phyloP scores from a whole-genome alignment of 2,888 invertebrate species.

The Troides helena region DNA sequence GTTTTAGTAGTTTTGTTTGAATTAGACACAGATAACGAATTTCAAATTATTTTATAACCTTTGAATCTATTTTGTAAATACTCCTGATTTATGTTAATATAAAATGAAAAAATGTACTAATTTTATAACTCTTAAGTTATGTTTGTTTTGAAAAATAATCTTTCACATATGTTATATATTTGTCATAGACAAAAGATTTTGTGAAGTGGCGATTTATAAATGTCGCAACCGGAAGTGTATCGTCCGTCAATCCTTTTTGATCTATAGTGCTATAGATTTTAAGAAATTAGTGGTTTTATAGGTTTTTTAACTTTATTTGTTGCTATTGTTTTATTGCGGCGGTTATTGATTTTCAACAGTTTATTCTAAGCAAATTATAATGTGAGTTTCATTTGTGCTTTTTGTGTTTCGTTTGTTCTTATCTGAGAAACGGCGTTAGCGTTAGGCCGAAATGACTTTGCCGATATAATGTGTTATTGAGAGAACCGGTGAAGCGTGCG shows the following conservation, averaged over 20 bases:
- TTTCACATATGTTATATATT: background rate
- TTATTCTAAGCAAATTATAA: conserved; percentile 31
- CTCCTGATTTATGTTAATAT: too few species aligned
- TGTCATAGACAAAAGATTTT: conserved; percentile 30
- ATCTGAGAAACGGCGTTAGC: conserved; percentile 32
- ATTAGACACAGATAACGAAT: too few species aligned
- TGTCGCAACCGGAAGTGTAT: conserved; percentile 53
- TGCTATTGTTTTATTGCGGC: conserved; percentile 34
- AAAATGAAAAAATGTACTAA: too few species aligned
- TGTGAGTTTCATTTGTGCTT: conserved; percentile 35
- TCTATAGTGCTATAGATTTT: conserved; percentile 54
- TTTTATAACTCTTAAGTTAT: too few species aligned
- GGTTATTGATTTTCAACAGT: conserved; percentile 37
- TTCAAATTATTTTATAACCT: too few species aligned
- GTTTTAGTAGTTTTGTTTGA: too few species aligned
- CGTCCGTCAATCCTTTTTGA: conserved; percentile 64
- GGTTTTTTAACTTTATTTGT: conserved; percentile 40
- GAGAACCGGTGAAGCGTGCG: conserved; percentile 40
- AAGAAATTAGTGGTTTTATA: conserved; percentile 31
- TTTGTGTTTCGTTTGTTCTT: conserved; percentile 19
- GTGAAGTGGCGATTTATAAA: conserved; percentile 32
- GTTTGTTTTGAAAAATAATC: background rate
- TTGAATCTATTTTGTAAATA: too few species aligned
- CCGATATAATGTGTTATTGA: conserved; percentile 54
- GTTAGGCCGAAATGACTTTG: conserved; percentile 53